A percentile compares a stretch with the other conserved stretches of the same genome.
Conservation (phyloP, 2,797 vertebrate genomes). For the Macroramphosus scolopax region DNA sequence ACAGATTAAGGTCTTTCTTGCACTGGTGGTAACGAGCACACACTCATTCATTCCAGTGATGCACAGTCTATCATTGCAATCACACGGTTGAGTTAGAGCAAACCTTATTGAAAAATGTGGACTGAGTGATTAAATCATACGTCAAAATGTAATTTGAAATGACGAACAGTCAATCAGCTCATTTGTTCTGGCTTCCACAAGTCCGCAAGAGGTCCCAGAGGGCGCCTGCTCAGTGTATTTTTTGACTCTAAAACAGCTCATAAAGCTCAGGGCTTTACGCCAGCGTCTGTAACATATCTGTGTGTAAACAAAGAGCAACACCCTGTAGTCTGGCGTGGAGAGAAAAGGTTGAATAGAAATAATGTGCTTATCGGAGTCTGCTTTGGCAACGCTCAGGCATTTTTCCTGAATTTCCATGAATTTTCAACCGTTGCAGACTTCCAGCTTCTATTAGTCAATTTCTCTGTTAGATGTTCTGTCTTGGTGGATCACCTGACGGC, state of each 20-base stretch:
- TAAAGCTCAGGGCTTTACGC: constrained; percentile 21
- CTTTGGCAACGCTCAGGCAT: constrained; percentile 27
- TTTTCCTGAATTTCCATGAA: too few species aligned
- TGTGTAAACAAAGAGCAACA: constrained; percentile 23
- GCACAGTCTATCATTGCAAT: too few species aligned
- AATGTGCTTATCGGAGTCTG: constrained; percentile 35
- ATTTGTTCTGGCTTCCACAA: constrained; percentile 10
- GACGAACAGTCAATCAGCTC: constrained; percentile 9
- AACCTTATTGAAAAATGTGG: too few species aligned
- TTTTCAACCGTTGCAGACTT: too few species aligned
- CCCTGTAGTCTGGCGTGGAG: constrained; percentile 9
- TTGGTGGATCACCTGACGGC: too few species aligned
- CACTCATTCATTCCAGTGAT: too few species aligned
- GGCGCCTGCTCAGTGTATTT: constrained; percentile 22
- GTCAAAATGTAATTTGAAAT: background rate
- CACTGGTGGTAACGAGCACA: too few species aligned
- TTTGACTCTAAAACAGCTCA: constrained; percentile 23
- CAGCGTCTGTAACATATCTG: constrained; percentile 11
- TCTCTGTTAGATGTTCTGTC: too few species aligned
- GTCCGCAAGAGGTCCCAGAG: constrained; percentile 8
- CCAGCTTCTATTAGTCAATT: too few species aligned
- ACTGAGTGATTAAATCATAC: too few species aligned
- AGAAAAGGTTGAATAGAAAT: constrained; percentile 21
- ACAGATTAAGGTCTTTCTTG: too few species aligned
- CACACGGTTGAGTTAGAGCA: too few species aligned